Conservation (phyloP, 2,113 vertebrate genomes). For the Sinocyclocheilus anshuiensis region DNA sequence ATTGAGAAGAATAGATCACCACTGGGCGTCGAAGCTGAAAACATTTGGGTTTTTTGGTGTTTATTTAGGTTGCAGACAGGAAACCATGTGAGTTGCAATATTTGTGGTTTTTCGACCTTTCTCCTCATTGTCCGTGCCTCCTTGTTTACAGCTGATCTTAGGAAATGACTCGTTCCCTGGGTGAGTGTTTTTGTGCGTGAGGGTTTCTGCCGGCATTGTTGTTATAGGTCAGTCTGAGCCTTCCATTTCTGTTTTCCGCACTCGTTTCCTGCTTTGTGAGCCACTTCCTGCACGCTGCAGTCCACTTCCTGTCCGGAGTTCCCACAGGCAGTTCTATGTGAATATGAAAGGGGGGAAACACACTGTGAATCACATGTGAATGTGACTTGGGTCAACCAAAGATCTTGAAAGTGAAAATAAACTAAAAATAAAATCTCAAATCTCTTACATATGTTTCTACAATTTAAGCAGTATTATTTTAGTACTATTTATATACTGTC, state of each 20-base stretch:
- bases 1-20: neutral
- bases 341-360: conserved; percentile 6
- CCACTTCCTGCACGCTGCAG: conserved; percentile 59
- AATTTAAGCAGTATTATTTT: neutral
- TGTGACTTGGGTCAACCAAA: neutral
- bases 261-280: conserved; percentile 49
- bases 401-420: conserved; percentile 32
- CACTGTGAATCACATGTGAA: neutral
- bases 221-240: conserved; percentile 26
- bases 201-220: conserved; percentile 47
- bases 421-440: neutral
- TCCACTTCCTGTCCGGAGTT: conserved; percentile 67
- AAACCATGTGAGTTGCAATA: conserved; percentile 13
- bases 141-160: conserved; percentile 17
- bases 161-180: conserved; percentile 6
- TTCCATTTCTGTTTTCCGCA: conserved; percentile 51
- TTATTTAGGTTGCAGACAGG: conserved; percentile 28
- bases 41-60: neutral
- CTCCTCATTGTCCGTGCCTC: neutral
- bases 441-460: neutral
- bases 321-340: conserved; percentile 49
- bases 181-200: conserved; percentile 19
- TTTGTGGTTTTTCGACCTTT: neutral
- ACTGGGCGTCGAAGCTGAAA: conserved; percentile 23
- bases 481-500: no score